Evolutionary conservation across 2,797 vertebrate species (phyloP), one percentile per base, ranked within the genome.

Genomic region (Epinephelus malabaricus): DNA sequence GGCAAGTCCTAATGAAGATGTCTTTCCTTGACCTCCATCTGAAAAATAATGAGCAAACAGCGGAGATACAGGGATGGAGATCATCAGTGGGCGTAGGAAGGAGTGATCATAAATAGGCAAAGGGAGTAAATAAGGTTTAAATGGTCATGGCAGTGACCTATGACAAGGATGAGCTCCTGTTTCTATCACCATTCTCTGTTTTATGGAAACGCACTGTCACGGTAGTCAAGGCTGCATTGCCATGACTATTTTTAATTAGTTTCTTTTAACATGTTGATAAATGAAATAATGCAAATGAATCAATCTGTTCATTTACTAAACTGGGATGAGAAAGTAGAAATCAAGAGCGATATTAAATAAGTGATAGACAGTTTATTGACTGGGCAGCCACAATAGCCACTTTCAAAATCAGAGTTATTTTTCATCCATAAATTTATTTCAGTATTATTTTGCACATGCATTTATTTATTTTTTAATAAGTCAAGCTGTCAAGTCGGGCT

Each of bases 11-110:
- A 82, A 82, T 89, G 76, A 89, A 90, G 76, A 87, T 60, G 79
- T 78, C 68, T 38, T 78, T 83, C 58, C 49, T 75, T 73, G 81
- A 81, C 83, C 86, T 89, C 77, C 58, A 68, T 84, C 50, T 75
- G 69, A 70, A 78, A 84, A 86, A 87, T 90, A 89, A 91, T 69
- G 76, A 89, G 79, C 45, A 2, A 34, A 61, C 73, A 63, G 50
- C 71, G 14, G 66, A 82, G 69, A 69, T 67, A 2, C 49, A 25
- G 62, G 18, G 40, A 78, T 56, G 43, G 80, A 79, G 76, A 73
- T 75, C 23, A 66, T 83, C 64, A 81, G 60, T 0, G 67, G 64
- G 71, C 64, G 55, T 45, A 4, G 63, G 30, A 50, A 18, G 71
- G 45, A 79, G 79, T 81, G 76, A 78, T 84, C 76, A 46, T 47